Evolutionary conservation across 2,113 vertebrate genomes (phyloP).

Genomic region (Theristicus caerulescens): DNA sequence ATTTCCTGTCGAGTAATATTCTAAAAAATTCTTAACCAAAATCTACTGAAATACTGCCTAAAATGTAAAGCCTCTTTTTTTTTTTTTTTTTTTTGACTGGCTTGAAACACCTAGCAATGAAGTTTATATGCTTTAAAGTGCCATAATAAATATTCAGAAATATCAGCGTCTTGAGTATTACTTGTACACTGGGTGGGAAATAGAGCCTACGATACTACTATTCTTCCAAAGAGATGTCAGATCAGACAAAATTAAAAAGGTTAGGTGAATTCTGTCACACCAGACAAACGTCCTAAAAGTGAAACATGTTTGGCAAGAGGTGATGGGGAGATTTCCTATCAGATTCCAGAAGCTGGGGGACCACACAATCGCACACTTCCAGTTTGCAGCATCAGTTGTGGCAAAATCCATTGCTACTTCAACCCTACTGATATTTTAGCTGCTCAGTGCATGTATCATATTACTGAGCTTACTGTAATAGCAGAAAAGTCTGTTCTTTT

Average conservation of each 20-base stretch:
- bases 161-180: not conserved
- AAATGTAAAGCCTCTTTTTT: not conserved
- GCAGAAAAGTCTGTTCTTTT: not conserved
- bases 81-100: not conserved
- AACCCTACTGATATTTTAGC: not conserved
- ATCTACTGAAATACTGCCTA: not conserved
- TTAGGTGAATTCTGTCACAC: not conserved
- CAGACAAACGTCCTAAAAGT: not conserved
- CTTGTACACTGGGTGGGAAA: not conserved
- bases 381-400: not conserved
- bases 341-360: not conserved
- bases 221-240: not conserved
- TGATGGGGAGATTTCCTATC: not conserved
- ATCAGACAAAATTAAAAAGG: not conserved
- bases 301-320: not conserved
- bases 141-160: conserved; percentile 52
- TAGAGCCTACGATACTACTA: not conserved
- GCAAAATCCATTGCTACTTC: not conserved
- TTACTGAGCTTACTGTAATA: not conserved
- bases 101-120: not conserved
- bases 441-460: not conserved
- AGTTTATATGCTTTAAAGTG: conserved; percentile 42
- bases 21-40: not conserved
- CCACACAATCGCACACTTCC: rapidly evolving
- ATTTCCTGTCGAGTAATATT: not conserved